These are phyloP conservation scores for Andrena hattorfiana DNA, from an alignment of 2,888 invertebrate species.

Conservation along the genomic window DNA sequence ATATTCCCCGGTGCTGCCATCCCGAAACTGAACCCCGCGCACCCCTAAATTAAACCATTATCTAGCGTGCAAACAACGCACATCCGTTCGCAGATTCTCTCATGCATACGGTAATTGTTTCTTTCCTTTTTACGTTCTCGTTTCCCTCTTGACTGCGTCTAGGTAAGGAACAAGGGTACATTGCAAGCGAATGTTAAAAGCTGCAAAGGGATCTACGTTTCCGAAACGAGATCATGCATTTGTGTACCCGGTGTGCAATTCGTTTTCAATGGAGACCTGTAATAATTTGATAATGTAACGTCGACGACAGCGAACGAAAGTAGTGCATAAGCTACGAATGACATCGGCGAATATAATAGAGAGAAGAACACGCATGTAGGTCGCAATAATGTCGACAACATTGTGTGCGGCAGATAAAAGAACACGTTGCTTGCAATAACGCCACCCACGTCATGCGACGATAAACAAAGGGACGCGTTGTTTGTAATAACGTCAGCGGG, in stretches of 20 bases:
- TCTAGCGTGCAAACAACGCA: constrained; percentile 49
- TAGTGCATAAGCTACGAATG: neutral
- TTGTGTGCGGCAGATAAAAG: constrained; percentile 41
- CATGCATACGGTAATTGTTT: constrained; percentile 38
- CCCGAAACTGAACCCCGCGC: constrained; percentile 31
- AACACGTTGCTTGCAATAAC: constrained; percentile 51
- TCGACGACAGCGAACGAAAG: constrained; percentile 3
- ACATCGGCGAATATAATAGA: constrained; percentile 23
- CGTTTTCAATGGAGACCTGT: constrained; percentile 14
- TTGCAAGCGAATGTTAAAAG: neutral
- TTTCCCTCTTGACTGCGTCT: too few relatives aligned
- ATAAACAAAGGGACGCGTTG: constrained; percentile 33
- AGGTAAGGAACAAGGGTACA: neutral
- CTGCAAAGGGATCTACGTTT: neutral
- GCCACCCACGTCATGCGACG: constrained; percentile 16
- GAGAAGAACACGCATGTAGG: neutral
- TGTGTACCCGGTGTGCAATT: constrained; percentile 23
- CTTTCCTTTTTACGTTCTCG: neutral
- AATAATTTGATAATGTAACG: constrained; percentile 35
- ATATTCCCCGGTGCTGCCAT: constrained; percentile 1
- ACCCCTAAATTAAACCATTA: constrained; percentile 66
- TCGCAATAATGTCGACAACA: constrained; percentile 49
- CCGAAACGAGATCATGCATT: neutral
- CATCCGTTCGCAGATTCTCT: constrained; percentile 40
- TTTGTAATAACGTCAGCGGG: constrained; percentile 35